Evolutionary conservation across 2,113 vertebrate genomes (phyloP).

Genomic region (Speoplatyrhinus poulsoni): DNA sequence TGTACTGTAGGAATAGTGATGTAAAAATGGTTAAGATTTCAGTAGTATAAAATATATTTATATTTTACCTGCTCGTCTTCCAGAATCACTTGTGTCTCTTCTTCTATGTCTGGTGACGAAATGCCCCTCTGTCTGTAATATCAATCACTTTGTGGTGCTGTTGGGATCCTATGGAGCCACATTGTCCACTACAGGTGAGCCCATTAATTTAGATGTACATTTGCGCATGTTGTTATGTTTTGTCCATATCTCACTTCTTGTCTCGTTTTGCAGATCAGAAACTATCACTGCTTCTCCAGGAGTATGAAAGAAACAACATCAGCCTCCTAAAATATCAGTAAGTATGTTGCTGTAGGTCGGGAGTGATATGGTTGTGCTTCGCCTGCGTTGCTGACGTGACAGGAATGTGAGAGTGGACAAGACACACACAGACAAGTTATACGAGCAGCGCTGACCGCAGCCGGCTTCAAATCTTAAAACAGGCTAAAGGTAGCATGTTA

Average conservation of each 20-base stretch:
- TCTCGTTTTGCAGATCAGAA: constrained; percentile 85
- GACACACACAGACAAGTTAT: too few relatives aligned
- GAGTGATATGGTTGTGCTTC: too few relatives aligned
- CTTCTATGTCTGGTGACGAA: constrained; percentile 81
- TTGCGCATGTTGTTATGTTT: background rate
- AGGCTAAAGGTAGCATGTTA: too few relatives aligned
- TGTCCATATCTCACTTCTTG: background rate
- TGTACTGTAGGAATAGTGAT: too few relatives aligned
- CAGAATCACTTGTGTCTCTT: constrained; percentile 85
- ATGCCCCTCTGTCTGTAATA: constrained; percentile 82
- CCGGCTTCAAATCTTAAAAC: too few relatives aligned
- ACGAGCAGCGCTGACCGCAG: too few relatives aligned
- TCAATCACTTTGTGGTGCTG: constrained; percentile 85
- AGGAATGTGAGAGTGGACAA: too few relatives aligned
- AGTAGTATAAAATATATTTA: background rate
- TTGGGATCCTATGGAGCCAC: constrained; percentile 91
- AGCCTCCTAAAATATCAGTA: constrained; percentile 85
- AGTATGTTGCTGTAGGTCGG: constrained; percentile 28
- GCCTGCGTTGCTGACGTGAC: too few relatives aligned
- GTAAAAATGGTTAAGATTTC: too few relatives aligned
- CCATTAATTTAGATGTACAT: background rate
- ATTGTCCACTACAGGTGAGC: constrained; percentile 80
- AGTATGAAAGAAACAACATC: constrained; percentile 86
- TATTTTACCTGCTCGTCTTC: constrained; percentile 32
- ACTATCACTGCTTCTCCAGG: constrained; percentile 85